Conservation (phyloP, 1,140 invertebrate genomes). For the Lepidurus packardi region DNA sequence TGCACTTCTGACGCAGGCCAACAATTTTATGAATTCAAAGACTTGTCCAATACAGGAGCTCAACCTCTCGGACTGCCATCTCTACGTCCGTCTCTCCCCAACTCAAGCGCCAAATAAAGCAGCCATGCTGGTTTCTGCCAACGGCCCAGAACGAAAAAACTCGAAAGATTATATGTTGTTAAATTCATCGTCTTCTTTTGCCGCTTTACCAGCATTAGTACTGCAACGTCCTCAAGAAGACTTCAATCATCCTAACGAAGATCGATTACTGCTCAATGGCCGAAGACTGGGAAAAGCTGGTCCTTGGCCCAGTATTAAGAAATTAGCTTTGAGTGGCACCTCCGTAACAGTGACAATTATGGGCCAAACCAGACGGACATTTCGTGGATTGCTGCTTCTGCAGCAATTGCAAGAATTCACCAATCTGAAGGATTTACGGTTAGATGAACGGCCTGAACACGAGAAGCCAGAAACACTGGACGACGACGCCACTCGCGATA, state of each 20-base stretch:
- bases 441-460: background rate
- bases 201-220: background rate
- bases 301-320: background rate
- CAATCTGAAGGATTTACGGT: background rate
- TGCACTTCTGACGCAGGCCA: background rate
- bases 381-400: background rate
- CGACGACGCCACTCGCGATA: slow-evolving; percentile 7
- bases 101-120: background rate
- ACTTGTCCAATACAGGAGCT: background rate
- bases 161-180: background rate
- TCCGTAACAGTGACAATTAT: background rate
- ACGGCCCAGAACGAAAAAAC: background rate
- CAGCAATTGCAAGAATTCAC: background rate
- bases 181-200: background rate
- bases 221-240: background rate
- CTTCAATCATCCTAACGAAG: background rate
- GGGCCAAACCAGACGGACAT: background rate
- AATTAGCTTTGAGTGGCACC: background rate
- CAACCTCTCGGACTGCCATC: slow-evolving; percentile 11
- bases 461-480: background rate
- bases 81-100: background rate
- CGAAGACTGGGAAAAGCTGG: background rate
- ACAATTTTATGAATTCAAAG: slow-evolving; percentile 23
- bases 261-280: background rate
- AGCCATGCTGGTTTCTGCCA: background rate